Base-by-base conservation (phyloP, 2,797 vertebrate genomes). In the Clarias fuscus region DNA sequence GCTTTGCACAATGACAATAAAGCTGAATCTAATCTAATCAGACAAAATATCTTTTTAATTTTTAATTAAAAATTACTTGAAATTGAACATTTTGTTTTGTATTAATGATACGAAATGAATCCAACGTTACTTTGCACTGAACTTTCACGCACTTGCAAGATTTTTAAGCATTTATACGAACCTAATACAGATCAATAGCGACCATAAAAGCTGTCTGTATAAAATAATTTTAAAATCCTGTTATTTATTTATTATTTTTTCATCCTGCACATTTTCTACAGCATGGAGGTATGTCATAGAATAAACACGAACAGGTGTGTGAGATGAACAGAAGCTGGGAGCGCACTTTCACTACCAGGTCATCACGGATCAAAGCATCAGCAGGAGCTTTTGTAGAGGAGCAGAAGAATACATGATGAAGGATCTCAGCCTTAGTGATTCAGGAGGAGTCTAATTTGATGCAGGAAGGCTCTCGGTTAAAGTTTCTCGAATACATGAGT, bases 371-470 rank as follows among this genome's bases (percentile, higher is more conserved):
- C 84, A 80, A 61, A 72, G 77, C 65, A 62, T 22, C 0, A 43
- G 37, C 0, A 24, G 58, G 62, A 62, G 24, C 37, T 72, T 56
- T 64, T 85, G 68, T 27, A 72, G 77, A 37, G 56, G 56, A 81
- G 67, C 37, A 82, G 79, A 82, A 53, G 62, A 82, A 53, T 82
- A 27, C 13, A 67, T 53, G 62, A 67, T 82, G 18, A 67, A 82
- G 62, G 79, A 65, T 48, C 7, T 24, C 37, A 14, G 18, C 27
- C 24, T 58, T 2, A 11, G 58, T 40, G 30, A 79, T 37, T 40
- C 0, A 2, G 40, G 37, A 79, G 1, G 2, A 6, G 37, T 62
- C 8, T 61, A 33, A 62, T n/a, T 37, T 58, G 33, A 59, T 11
- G 7, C 27, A 53, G 24, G 14, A 13, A 27, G 72, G 14, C 43